Conservation (phyloP, 2,113 vertebrate genomes). For the Phylloscopus whistleri region DNA sequence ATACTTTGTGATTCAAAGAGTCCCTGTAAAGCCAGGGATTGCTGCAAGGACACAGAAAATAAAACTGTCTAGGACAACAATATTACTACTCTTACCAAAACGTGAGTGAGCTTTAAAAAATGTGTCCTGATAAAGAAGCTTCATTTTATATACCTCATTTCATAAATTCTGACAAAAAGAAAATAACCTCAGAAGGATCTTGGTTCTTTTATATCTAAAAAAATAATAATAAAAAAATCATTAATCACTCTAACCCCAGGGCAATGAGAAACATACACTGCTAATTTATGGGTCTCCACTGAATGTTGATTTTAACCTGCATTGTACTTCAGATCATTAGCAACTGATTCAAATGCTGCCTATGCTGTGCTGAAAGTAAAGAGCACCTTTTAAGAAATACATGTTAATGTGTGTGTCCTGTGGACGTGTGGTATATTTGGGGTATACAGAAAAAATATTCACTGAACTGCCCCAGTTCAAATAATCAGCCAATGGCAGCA, state of each 20-base stretch:
- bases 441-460: neutral
- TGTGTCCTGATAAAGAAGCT: neutral
- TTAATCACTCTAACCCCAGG: neutral
- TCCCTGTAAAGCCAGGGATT: neutral
- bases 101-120: neutral
- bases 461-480: neutral
- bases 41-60: neutral
- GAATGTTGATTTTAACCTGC: slow-evolving; percentile 41
- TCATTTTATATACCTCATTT: neutral
- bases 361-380: neutral
- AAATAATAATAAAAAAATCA: neutral
- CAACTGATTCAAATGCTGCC: slow-evolving; percentile 44
- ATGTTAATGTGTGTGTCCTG: neutral
- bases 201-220: neutral
- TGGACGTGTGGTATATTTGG: neutral
- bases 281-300: slow-evolving; percentile 55
- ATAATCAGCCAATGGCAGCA: neutral
- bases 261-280: slow-evolving; percentile 11
- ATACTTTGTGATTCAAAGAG: neutral
- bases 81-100: neutral
- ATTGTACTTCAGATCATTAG: slow-evolving; percentile 52
- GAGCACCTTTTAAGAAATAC: neutral
- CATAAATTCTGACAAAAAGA: neutral
- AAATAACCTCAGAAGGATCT: neutral
- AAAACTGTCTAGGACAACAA: neutral